These are phyloP conservation scores for Oryzias dopingdopingensis DNA, from an alignment of 2,797 vertebrate genomes.

Conservation along the genomic window DNA sequence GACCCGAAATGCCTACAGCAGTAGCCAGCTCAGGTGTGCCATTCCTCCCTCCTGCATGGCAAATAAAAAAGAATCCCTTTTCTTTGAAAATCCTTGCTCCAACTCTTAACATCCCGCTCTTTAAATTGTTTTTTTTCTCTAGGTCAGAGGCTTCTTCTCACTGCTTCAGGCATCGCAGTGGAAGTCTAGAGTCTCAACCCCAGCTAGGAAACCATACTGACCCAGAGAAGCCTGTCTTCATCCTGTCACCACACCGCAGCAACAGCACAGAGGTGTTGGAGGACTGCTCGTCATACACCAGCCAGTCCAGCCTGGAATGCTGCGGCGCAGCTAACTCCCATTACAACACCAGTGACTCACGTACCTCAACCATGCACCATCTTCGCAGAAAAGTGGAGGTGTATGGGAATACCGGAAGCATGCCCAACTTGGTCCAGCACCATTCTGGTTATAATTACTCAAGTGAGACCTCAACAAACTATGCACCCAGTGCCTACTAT, in stretches of 20 bases:
- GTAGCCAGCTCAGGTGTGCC: constrained; percentile 91
- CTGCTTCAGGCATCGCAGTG: constrained; percentile 88
- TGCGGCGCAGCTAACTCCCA: constrained; percentile 75
- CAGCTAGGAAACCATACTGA: constrained; percentile 78
- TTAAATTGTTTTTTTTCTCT: background rate
- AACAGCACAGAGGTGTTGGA: constrained; percentile 92
- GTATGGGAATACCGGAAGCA: constrained; percentile 88
- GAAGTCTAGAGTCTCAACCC: constrained; percentile 91
- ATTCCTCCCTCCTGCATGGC: constrained; percentile 14
- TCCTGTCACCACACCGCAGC: constrained; percentile 86
- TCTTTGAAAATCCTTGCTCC: background rate
- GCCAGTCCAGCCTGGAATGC: constrained; percentile 91
- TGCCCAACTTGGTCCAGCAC: constrained; percentile 92
- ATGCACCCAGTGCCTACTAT: constrained; percentile 81
- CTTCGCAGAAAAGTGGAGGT: constrained; percentile 86
- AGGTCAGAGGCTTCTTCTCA: constrained; percentile 85
- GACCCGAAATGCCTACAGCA: constrained; percentile 95
- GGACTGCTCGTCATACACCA: constrained; percentile 91
- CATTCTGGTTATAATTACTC: constrained; percentile 79
- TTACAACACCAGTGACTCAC: constrained; percentile 78
- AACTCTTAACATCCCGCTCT: background rate
- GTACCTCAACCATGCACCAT: constrained; percentile 81
- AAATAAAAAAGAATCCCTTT: constrained; percentile 5
- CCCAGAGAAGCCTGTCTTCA: constrained; percentile 81
- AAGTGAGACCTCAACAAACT: constrained; percentile 77